phyloP scores from a whole-genome alignment of 2,888 invertebrate species.

The Molanna angustata region DNA sequence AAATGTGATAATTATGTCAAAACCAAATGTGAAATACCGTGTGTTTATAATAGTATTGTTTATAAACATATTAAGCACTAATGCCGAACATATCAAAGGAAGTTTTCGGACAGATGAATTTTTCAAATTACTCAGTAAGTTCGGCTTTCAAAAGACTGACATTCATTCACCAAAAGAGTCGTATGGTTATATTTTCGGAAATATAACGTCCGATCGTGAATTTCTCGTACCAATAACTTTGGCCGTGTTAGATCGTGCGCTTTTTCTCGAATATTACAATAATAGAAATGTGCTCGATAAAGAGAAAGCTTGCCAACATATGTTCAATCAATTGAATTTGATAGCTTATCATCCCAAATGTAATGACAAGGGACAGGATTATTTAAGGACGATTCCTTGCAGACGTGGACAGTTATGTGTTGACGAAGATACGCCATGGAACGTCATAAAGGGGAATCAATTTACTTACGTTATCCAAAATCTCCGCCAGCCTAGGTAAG shows the following conservation, averaged over 20 bases:
- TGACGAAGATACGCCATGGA: constrained; percentile 82
- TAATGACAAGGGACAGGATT: constrained; percentile 70
- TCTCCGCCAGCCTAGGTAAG: constrained; percentile 82
- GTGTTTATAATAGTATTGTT: constrained; percentile 14
- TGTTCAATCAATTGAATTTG: constrained; percentile 81
- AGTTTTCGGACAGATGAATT: constrained; percentile 68
- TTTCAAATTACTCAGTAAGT: constrained; percentile 91
- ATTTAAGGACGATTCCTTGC: constrained; percentile 85
- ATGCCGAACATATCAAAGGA: constrained; percentile 59
- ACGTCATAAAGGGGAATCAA: constrained; percentile 85
- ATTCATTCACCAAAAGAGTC: constrained; percentile 79
- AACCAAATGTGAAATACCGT: constrained; percentile 18
- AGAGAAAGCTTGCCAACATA: constrained; percentile 74
- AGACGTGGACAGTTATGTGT: constrained; percentile 69
- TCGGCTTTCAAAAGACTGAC: constrained; percentile 96
- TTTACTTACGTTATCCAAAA: constrained; percentile 93
- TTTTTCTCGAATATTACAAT: constrained; percentile 88
- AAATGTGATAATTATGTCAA: constrained; percentile 29
- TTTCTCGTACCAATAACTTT: constrained; percentile 73
- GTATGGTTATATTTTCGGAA: constrained; percentile 95
- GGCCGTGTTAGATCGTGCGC: constrained; percentile 85
- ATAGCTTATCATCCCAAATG: constrained; percentile 85
- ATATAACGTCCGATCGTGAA: constrained; percentile 72
- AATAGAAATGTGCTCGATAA: constrained; percentile 64
- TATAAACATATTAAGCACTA: constrained; percentile 7